Evolutionary conservation across 2,797 vertebrate species (phyloP).

Genomic region (Alosa sapidissima): DNA sequence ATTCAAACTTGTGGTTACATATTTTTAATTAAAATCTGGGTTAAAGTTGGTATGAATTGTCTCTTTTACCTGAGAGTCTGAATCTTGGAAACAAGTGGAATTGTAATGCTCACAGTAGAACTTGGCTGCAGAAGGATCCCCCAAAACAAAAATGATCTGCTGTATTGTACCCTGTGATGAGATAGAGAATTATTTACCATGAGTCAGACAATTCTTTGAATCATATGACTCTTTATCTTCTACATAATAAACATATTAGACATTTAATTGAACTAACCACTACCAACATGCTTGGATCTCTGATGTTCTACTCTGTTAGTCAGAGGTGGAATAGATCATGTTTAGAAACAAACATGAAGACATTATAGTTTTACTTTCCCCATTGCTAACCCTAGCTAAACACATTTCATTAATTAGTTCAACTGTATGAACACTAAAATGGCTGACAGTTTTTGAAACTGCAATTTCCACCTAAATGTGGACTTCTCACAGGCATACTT

Average conservation of each 20-base stretch:
- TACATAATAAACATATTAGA: neutral
- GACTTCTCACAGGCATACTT: neutral
- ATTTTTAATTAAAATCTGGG: neutral
- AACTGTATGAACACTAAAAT: neutral
- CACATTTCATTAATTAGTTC: neutral
- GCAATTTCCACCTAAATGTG: neutral
- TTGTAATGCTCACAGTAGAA: conserved; percentile 47
- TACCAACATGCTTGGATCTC: too few species aligned
- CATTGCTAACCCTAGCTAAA: neutral
- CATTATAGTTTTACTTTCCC: neutral
- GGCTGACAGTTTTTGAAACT: neutral
- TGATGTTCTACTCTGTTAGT: too few species aligned
- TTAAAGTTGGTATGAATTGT: neutral
- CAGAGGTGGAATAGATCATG: too few species aligned
- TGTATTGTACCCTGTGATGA: conserved; percentile 58
- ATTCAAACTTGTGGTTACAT: neutral
- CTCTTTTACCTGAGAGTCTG: conserved; percentile 49
- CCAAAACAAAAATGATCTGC: conserved; percentile 52
- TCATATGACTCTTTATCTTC: neutral
- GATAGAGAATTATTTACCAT: neutral
- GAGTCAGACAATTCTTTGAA: neutral
- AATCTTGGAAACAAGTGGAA: conserved; percentile 41
- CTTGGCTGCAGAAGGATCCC: conserved; percentile 43
- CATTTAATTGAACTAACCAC: too few species aligned
- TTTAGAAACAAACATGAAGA: neutral